Evolutionary conservation across 2,797 vertebrate genomes (phyloP), one percentile per base, ranked within the genome.

Genomic region (Podargus strigoides): DNA sequence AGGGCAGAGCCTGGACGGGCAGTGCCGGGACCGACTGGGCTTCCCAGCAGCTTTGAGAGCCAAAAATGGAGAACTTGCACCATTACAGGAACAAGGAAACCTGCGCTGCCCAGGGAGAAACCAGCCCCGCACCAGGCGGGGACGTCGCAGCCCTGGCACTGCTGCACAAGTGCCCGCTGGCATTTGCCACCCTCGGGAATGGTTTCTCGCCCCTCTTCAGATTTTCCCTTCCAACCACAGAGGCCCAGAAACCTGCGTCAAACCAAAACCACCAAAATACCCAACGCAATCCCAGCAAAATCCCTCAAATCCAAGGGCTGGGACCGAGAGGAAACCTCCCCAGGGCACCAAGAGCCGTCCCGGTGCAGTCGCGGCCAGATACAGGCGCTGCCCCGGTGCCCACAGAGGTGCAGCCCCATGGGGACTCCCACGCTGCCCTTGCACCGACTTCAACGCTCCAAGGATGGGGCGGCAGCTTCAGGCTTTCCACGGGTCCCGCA

Each of bases 211-310:
- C 53, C 49, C 58, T 37, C 19, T 75, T 73, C 44, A 79, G 64
- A 80, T 82, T 95, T 96, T 79, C 76, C 90, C 58, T 85, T 67
- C 58, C 22, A 47, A 91, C 78, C 91, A 93, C 77, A 73, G n/a
- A 72, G 50, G 23, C 49, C 18, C 63, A 91, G 58, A 87, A 92
- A 85, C 24, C 20, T 72, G 30, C 14, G 5, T 83, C 85, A 93
- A 53, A 92, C 26, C 47, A 70, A 91, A 94, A 67, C 89, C 82
- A 75, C 72, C 42, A 28, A 94, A 94, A 85, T 32, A 83, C 80
- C 90, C 80, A 67, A 37, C 2, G 13, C 92, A 93, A 82, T 63
- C 75, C 85, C 80, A 44, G 75, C 9, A 37, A 90, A 95, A 74
- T 74, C 72, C 58, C 85, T 68, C 5, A 3, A 80, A 69, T 77